Base-by-base conservation (phyloP, 2,888 invertebrate species). In the Chrysotoxum bicinctum region DNA sequence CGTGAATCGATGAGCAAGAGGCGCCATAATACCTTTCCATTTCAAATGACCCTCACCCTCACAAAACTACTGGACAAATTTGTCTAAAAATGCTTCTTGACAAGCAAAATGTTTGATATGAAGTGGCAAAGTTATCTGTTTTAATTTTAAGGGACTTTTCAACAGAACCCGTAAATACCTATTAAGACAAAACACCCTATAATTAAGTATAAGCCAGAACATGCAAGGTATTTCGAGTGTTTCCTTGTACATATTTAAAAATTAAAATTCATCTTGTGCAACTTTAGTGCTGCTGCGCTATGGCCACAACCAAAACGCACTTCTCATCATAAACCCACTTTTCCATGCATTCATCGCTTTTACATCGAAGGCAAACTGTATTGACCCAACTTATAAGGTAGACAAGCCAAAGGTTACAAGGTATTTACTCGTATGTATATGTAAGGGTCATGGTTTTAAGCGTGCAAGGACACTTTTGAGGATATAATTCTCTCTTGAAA, bases 401-500 rank as follows among this genome's bases (percentile, higher is more conserved):
- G 32, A 35, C 30, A 19, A 26, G 26, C 26, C 26, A 26, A n/a
- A 43, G 45, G 48, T 48, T 26, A 60, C 48, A 12, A 4, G 2
- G 3, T 35, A 12, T 12, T 0, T 35, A 35, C 37, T 2, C 0
- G 0, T 8, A 4, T 50, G 3, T 23, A 7, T 23, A 21, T n/a
- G 7, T 14, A 16, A n/a, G 2, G 40, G 43, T 48, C 32, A 66
- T 66, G 64, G 48, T 35, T 64, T 66, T 32, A 66, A 32, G 64
- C 21, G 64, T 48, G 48, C 48, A 66, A 66, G 64, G 32, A 66
- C 48, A 66, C 48, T 66, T 48, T 62, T 43, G 26, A 43, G 48
- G 32, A 30, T 30, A 23, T 62, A n/a, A 19, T 50, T 58, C 43
- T 43, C 35, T 37, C 2, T 26, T 26, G 26, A 62, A 62, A 48